Evolutionary conservation across 92 coral and sea anemone genomes (phyloP), one percentile per base, ranked within the genome.

Genomic region (Blastomussa wellsi): DNA sequence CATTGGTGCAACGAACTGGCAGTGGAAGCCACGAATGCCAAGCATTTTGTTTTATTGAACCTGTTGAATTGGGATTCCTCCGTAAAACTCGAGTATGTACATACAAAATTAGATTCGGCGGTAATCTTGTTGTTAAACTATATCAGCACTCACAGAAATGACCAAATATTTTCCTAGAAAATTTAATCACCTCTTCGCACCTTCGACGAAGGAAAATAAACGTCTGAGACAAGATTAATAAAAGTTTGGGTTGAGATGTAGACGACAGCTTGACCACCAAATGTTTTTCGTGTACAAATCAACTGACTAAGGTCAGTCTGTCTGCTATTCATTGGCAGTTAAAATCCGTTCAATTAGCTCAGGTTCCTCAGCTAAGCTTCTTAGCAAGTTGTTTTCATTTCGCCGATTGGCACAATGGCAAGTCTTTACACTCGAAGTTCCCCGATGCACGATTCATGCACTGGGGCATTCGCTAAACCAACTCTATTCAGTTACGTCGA

Each of bases 341-440:
- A 81, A 81, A 71, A 67, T 64, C 78, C 32, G 32, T 71, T 48
- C 70, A 51, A 69, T 32, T 81, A 44, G 74, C 83, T 79, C 83
- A 79, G 22, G 65, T 81, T 69, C 68, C 85, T 69, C 17, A n/a
- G 80, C 47, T 83, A 83, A 83, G 86, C 86, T 72, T 32, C 86
- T 83, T 83, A 72, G 60, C 72, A 14, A 73, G 72, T 72, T 83
- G 77, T 81, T 48, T 81, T 29, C 14, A 70, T 65, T 65, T 79
- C 37, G n/a, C n/a, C n/a, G 29, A 57, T 37, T 62, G 73, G 70
- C 72, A 79, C 35, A 77, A 38, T 79, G 73, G n/a, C 51, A 60
- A 64, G 62, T 73, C 17, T 62, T 36, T 79, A 41, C 83, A 29
- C 57, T 36, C 7, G 12, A 31, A 39, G 42, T 28, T 72, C 11